phyloP scores from a whole-genome alignment of 2,888 invertebrate genomes.

The Crioceris asparagi region DNA sequence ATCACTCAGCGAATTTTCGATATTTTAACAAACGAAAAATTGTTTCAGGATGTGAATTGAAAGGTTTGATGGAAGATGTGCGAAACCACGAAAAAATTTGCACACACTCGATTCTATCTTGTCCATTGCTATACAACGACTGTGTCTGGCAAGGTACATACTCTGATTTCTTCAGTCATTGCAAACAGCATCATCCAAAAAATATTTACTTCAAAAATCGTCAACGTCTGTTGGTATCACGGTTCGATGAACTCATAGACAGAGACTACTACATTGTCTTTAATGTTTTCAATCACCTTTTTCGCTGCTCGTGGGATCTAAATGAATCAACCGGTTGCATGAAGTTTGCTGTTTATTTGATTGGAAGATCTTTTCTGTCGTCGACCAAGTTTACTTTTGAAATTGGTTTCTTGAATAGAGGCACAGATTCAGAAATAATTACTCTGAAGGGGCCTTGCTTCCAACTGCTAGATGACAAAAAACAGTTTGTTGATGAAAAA shows the following conservation, averaged over 20 bases:
- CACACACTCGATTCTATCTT: constrained; percentile 12
- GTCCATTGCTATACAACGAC: constrained; percentile 17
- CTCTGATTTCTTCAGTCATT: constrained; percentile 16
- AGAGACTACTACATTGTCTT: constrained; percentile 15
- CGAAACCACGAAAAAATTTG: constrained; percentile 19
- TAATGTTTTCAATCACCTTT: constrained; percentile 16
- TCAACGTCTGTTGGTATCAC: constrained; percentile 16
- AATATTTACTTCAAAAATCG: constrained; percentile 15
- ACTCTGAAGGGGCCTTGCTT: constrained; percentile 7
- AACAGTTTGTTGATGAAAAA: constrained; percentile 8
- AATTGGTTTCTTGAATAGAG: too few relatives aligned
- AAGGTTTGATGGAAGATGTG: constrained; percentile 15
- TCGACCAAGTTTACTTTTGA: too few relatives aligned
- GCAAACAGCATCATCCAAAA: constrained; percentile 16
- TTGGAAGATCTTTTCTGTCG: constrained; percentile 8
- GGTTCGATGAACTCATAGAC: constrained; percentile 9
- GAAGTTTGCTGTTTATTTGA: constrained; percentile 20
- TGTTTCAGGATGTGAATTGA: constrained; percentile 16
- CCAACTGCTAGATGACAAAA: constrained; percentile 7
- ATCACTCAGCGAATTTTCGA: not conserved
- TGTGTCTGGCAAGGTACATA: constrained; percentile 19
- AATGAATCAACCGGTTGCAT: constrained; percentile 18
- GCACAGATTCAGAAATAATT: constrained; percentile 5
- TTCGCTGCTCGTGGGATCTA: constrained; percentile 21
- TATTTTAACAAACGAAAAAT: not conserved